These are phyloP conservation scores for Synanceia verrucosa DNA, from an alignment of 2,797 vertebrate species.

Conservation along the genomic window DNA sequence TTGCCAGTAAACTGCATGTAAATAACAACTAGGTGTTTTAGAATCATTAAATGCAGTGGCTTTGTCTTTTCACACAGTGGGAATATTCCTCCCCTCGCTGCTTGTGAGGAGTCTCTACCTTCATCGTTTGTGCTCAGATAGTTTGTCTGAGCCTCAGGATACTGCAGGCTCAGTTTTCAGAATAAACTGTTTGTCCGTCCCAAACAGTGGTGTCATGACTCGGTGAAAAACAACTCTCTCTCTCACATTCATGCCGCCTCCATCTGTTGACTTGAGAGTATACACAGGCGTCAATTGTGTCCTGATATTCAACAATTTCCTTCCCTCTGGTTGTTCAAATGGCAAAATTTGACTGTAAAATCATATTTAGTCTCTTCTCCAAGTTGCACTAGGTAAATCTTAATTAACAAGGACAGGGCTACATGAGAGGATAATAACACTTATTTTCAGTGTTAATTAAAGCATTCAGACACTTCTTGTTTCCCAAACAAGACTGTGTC, in stretches of 20 bases:
- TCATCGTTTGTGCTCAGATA: slow-evolving; percentile 47
- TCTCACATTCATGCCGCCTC: slow-evolving; percentile 38
- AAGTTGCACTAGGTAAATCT: background rate
- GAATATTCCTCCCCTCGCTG: slow-evolving; percentile 3
- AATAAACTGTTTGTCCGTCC: slow-evolving; percentile 57
- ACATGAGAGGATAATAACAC: background rate
- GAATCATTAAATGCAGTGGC: slow-evolving; percentile 7
- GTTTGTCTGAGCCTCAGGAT: slow-evolving; percentile 71
- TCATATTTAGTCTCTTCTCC: background rate
- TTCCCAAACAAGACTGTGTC: background rate
- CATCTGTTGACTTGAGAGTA: background rate
- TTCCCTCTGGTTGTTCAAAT: background rate
- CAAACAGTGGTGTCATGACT: slow-evolving; percentile 56
- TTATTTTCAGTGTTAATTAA: background rate
- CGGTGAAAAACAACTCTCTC: slow-evolving; percentile 44
- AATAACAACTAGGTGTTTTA: background rate
- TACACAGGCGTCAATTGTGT: background rate
- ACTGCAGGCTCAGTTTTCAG: slow-evolving; percentile 66
- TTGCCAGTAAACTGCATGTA: background rate
- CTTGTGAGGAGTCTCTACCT: slow-evolving; percentile 26
- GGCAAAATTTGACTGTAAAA: background rate
- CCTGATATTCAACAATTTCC: background rate
- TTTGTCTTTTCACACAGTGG: slow-evolving; percentile 36
- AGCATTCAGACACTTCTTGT: background rate
- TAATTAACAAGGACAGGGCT: background rate